phyloP scores from a whole-genome alignment of 2,797 vertebrate genomes.

The Melanogrammus aeglefinus region DNA sequence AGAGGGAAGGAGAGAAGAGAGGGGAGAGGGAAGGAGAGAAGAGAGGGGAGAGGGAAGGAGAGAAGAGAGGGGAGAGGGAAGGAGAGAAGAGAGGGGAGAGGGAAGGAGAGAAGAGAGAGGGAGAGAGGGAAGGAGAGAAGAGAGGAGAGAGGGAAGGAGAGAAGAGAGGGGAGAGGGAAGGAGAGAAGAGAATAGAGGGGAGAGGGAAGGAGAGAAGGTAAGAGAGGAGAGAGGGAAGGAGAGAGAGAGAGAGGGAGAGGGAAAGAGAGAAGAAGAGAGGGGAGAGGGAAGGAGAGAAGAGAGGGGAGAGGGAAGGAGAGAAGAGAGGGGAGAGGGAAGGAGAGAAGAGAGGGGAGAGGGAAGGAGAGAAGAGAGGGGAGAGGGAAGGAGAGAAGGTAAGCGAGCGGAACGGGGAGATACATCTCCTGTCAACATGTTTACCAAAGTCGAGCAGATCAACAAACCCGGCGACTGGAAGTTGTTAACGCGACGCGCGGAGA shows the following conservation, averaged over 20 bases:
- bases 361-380: not conserved
- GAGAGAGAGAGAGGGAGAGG: not conserved
- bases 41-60: too few relatives aligned
- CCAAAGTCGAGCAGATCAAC: not conserved
- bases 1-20: not conserved
- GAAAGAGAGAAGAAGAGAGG: not conserved
- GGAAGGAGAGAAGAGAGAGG: not conserved
- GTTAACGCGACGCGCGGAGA: too few relatives aligned
- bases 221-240: not conserved
- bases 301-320: conserved; percentile 4
- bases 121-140: not conserved
- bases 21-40: not conserved
- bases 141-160: not conserved
- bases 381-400: not conserved
- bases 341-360: not conserved
- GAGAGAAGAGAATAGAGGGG: not conserved
- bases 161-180: not conserved
- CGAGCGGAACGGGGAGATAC: not conserved
- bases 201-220: not conserved
- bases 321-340: not conserved
- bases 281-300: not conserved
- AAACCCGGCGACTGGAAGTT: too few relatives aligned
- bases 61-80: not conserved
- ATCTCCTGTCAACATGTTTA: not conserved
- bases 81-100: not conserved